Base-by-base conservation (phyloP, 1,140 invertebrate species). In the Tribolium madens region DNA sequence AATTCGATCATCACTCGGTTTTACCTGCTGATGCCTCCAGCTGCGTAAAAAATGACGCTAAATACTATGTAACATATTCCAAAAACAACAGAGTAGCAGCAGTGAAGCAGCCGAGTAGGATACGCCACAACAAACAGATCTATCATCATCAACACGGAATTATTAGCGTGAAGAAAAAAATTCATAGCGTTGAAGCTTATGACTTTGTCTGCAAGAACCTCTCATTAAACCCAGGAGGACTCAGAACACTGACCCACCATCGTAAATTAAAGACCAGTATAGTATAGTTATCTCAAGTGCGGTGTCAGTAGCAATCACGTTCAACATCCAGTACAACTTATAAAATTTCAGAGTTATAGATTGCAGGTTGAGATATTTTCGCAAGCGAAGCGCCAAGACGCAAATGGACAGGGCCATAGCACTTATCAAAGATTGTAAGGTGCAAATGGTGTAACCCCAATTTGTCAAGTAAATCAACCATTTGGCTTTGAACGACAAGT, bases 381-480 rank as follows among this genome's bases (percentile, higher is more conserved):
- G 18, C 84, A 84, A 76, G 85, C 85, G 53, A 84, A 82, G n/a
- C 82, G 84, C 75, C 84, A 86, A 76, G 82, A 87, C 14, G 33
- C 33, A 73, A 13, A 48, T 47, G 31, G 87, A 80, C 0, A 88
- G 84, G 46, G 87, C 85, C 15, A 83, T 78, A 17, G 82, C 83
- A n/a, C 86, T 89, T 2, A 88, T 75, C 0, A 88, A 72, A 1
- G 87, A 84, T 81, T 89, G 91, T 0, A 83, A 18, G 0, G 87
- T 82, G 6, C 90, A 87, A 0, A 92, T 79, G 12, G 89, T 81
- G 76, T 92, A 89, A 15, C 92, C 92, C 92, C 93, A 94, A 84
- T 94, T 92, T 33, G 93, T 94, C 76, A 94, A 88, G 83, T 93
- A 94, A 69, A 94, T 93, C 15, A 91, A 84, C 91, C 91, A 93